phyloP scores from a whole-genome alignment of 2,888 invertebrate species.

The Drosophila paucipuncta region DNA sequence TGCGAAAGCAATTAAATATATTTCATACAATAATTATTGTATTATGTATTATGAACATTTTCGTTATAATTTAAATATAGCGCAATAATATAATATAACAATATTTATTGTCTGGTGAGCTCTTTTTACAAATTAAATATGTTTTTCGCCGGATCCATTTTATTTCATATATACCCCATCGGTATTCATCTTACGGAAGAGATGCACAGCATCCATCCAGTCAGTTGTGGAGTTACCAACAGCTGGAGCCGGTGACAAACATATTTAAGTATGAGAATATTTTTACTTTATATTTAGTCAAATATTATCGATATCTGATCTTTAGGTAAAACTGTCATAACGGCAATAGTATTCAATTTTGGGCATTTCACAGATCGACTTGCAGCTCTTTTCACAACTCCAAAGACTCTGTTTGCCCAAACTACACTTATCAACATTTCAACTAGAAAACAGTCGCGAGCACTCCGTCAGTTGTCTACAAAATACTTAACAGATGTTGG shows the following conservation, averaged over 20 bases:
- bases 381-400: neutral
- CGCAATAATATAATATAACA: no score
- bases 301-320: neutral
- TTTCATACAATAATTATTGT: neutral
- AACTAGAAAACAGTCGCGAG: constrained; percentile 45
- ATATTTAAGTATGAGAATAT: neutral
- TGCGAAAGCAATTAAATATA: neutral
- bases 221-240: neutral
- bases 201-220: neutral
- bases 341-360: neutral
- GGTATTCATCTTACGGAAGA: neutral
- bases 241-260: neutral
- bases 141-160: neutral
- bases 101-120: neutral
- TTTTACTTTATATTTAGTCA: neutral
- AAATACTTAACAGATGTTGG: constrained; percentile 72
- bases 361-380: neutral
- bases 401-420: neutral
- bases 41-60: neutral
- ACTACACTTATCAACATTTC: neutral
- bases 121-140: neutral
- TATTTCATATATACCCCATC: neutral
- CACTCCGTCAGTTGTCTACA: constrained; percentile 59
- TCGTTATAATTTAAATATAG: neutral
- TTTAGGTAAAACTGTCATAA: neutral